phyloP scores from a whole-genome alignment of 2,888 invertebrate genomes.

The Rhabditoides inermis region DNA sequence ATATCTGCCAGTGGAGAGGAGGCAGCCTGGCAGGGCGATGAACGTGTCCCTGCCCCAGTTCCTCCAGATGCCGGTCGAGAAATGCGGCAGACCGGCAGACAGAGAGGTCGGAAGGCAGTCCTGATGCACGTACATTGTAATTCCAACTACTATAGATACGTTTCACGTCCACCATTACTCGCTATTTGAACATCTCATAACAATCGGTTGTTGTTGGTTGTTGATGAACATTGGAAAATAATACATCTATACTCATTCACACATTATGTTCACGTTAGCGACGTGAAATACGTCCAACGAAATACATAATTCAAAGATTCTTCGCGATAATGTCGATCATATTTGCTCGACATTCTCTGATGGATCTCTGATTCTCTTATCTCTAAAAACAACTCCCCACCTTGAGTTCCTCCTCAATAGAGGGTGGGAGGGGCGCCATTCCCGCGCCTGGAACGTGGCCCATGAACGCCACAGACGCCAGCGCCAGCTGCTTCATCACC shows the following conservation, averaged over 20 bases:
- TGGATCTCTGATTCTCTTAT: no score
- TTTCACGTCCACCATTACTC: not conserved
- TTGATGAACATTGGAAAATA: no score
- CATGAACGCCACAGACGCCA: conserved; percentile 78
- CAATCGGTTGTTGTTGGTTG: not conserved
- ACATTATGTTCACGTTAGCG: no score
- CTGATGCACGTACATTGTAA: conserved; percentile 10
- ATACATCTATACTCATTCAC: no score
- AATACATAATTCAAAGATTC: no score
- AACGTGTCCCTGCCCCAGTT: conserved; percentile 99
- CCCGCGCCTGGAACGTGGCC: conserved; percentile 70
- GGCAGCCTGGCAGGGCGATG: conserved; percentile 79
- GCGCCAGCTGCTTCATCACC: conserved; percentile 55
- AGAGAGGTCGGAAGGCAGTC: conserved; percentile 16
- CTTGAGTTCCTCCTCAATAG: conserved; percentile 5
- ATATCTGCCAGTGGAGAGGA: conserved; percentile 76
- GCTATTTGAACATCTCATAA: no score
- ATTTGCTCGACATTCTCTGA: no score
- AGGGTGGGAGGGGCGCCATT: conserved; percentile 61
- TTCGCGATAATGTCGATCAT: no score
- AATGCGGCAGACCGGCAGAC: conserved; percentile 69
- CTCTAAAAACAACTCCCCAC: no score
- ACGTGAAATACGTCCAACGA: no score
- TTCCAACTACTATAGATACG: not conserved
- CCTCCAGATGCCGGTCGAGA: conserved; percentile 85